phyloP scores from a whole-genome alignment of 1,140 invertebrate genomes.

The Leptinotarsa undecemlineata region DNA sequence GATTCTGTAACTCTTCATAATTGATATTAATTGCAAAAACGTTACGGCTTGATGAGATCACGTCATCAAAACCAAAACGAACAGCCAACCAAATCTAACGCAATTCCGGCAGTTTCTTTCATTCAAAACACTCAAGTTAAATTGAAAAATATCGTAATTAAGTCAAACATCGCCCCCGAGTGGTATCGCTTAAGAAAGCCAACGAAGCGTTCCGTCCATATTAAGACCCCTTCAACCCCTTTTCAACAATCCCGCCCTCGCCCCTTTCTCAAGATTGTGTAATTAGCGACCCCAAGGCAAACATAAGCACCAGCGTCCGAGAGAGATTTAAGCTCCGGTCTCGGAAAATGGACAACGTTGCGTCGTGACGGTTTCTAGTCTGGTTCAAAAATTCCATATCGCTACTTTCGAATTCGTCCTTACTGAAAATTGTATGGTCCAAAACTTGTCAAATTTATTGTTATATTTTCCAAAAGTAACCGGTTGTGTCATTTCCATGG shows the following conservation, averaged over 20 bases:
- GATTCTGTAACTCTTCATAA: not conserved
- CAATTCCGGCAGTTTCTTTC: not conserved
- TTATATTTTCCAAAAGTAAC: no score
- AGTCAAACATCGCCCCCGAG: constrained; percentile 32
- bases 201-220: constrained; percentile 44
- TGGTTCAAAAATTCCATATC: no score
- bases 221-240: constrained; percentile 2
- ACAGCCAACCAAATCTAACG: constrained; percentile 3
- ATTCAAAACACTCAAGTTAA: constrained; percentile 5
- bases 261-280: constrained; percentile 48
- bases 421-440: no score
- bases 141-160: constrained; percentile 32
- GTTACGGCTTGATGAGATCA: not conserved
- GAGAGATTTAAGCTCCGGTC: constrained; percentile 17
- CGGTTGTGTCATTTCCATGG: no score
- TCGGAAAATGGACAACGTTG: not conserved
- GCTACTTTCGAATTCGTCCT: no score
- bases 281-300: constrained; percentile 49
- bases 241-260: not conserved
- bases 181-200: constrained; percentile 43
- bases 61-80: not conserved
- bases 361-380: not conserved
- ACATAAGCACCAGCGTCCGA: constrained; percentile 39
- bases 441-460: no score
- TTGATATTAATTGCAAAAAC: not conserved